These are phyloP conservation scores for Acropora yongei DNA, from an alignment of 64 coral and sea anemone species.

Conservation along the genomic window DNA sequence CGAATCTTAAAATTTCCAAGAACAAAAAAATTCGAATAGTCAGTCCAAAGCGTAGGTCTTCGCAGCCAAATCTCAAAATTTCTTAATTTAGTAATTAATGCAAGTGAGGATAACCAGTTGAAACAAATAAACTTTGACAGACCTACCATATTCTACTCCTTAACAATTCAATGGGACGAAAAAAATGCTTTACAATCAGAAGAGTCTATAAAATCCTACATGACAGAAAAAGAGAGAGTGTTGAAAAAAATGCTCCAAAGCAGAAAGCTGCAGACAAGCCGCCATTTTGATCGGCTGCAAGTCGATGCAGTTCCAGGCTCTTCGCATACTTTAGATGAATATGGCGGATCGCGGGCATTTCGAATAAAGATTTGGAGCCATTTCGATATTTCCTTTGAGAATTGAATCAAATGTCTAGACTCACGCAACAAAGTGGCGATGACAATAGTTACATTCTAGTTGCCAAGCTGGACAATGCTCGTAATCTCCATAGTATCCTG, in stretches of 20 bases:
- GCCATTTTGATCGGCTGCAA: constrained; percentile 10
- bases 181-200: background rate
- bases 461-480: constrained; percentile 90
- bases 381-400: background rate
- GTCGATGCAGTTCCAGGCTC: constrained; percentile 1
- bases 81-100: background rate
- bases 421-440: constrained; percentile 89
- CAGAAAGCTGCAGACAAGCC: background rate
- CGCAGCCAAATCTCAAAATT: background rate
- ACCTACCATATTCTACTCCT: background rate
- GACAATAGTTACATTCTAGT: constrained; percentile 92
- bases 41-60: background rate
- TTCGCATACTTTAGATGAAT: constrained; percentile 6
- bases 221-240: background rate
- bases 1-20: constrained; percentile 60
- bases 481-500: constrained; percentile 90
- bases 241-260: background rate
- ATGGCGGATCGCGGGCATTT: constrained; percentile 38
- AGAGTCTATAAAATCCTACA: background rate
- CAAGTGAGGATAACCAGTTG: background rate
- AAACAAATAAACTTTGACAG: constrained; percentile 1
- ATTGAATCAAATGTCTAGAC: constrained; percentile 74
- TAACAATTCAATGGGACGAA: background rate
- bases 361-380: background rate
- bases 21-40: background rate